phyloP scores from a whole-genome alignment of 2,797 vertebrate species.

The Danio tinwini region DNA sequence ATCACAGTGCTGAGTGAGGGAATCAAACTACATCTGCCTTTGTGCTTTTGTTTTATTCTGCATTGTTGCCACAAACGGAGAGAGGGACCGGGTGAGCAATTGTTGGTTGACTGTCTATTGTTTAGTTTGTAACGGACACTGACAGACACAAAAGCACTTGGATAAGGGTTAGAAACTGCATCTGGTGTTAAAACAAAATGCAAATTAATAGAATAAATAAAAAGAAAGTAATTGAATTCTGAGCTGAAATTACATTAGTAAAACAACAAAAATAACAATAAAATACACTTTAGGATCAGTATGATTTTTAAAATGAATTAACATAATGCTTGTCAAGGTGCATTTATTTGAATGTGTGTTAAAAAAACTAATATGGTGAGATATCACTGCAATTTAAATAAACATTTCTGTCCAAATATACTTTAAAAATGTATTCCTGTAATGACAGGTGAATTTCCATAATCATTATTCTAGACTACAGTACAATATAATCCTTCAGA shows the following conservation, averaged over 20 bases:
- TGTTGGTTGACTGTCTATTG: background rate
- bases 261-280: background rate
- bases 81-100: background rate
- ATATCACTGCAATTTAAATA: background rate
- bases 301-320: no score
- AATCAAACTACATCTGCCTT: background rate
- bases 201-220: background rate
- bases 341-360: background rate
- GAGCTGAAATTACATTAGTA: background rate
- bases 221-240: background rate
- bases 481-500: background rate
- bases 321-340: background rate
- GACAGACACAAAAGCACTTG: background rate
- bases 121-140: background rate
- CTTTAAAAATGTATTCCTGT: background rate
- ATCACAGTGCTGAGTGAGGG: background rate
- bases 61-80: background rate
- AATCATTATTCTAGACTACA: background rate
- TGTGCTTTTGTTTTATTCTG: background rate
- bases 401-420: background rate
- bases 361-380: background rate
- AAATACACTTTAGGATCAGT: background rate
- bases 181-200: background rate
- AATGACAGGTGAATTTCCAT: background rate
- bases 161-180: background rate